Conservation (phyloP, 1,140 invertebrate species). For the Anastatus disparis region DNA sequence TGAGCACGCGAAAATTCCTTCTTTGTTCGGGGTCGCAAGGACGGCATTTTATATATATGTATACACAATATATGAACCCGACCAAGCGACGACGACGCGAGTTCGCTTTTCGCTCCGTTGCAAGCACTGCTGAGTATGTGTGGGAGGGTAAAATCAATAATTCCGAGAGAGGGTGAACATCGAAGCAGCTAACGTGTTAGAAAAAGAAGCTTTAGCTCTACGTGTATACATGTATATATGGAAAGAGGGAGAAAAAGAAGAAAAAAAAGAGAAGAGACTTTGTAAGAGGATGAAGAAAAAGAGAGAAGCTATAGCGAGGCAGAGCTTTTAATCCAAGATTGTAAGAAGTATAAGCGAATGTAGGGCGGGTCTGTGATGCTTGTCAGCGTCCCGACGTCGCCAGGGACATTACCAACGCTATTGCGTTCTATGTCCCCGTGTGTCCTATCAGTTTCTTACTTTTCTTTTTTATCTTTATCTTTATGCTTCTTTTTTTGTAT, state of each 20-base stretch:
- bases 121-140: constrained; percentile 10
- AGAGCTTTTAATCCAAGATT: constrained; percentile 60
- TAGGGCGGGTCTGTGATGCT: constrained; percentile 44
- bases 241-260: neutral
- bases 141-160: constrained; percentile 41
- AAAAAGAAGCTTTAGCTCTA: too few species aligned
- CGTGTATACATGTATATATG: neutral
- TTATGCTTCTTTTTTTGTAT: neutral
- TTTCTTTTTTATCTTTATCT: neutral
- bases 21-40: constrained; percentile 35
- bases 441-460: constrained; percentile 3
- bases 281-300: constrained; percentile 30
- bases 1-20: constrained; percentile 21
- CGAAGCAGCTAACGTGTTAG: neutral
- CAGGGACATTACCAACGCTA: constrained; percentile 38
- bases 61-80: too few species aligned
- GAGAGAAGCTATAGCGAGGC: constrained; percentile 44
- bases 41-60: constrained; percentile 16
- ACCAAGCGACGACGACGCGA: constrained; percentile 15
- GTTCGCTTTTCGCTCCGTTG: constrained; percentile 30
- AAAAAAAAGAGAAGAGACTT: constrained; percentile 16
- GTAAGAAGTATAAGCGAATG: constrained; percentile 53
- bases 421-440: neutral
- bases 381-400: constrained; percentile 58
- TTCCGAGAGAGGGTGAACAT: constrained; percentile 28